Evolutionary conservation across 2,888 invertebrate genomes (phyloP), one percentile per base, ranked within the genome.

Genomic region (Troglohyphantes excavatus): DNA sequence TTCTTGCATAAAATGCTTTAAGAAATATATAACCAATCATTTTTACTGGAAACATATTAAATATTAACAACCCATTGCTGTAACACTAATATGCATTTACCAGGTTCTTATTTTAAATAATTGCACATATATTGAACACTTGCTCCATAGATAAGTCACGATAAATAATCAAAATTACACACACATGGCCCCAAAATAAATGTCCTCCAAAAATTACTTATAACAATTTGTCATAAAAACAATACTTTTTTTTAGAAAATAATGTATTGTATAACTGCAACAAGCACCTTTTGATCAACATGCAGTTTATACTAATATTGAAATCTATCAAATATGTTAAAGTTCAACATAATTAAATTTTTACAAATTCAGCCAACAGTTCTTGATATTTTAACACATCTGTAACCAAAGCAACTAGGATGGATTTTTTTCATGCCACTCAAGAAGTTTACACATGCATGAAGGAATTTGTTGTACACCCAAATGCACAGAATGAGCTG

Each of bases 71-170:
- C 75, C 70, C 84, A 46, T 43, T 43, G 73, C 33, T 79, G 59
- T 39, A 68, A 89, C 76, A 72, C 65, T 27, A 73, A 73, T 72
- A 61, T 53, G 39, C n/a, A 61, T 46, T 43, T 26, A 43, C 46
- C 29, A 43, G 67, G 68, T 65, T 61, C 76, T 89, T 33, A 89
- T 46, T 81, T 70, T 72, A 61, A 75, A 68, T 68, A 70, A 89
- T 89, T 89, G 88, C 88, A 89, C 88, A 76, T 70, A 53, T 53
- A 68, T 21, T 70, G 82, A 75, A 87, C 67, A 81, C 72, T 79
- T 65, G 81, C 82, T 83, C 73, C 83, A 83, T n/a, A 70, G n/a
- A 61, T 70, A 83, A 79, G 68, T 70, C 46, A 65, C 43, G 61
- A 89, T 86, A 87, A 79, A 79, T 83, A 89, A 75, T 65, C 39